phyloP scores from a whole-genome alignment of 2,888 invertebrate species.

The Hanleya hanleyi region DNA sequence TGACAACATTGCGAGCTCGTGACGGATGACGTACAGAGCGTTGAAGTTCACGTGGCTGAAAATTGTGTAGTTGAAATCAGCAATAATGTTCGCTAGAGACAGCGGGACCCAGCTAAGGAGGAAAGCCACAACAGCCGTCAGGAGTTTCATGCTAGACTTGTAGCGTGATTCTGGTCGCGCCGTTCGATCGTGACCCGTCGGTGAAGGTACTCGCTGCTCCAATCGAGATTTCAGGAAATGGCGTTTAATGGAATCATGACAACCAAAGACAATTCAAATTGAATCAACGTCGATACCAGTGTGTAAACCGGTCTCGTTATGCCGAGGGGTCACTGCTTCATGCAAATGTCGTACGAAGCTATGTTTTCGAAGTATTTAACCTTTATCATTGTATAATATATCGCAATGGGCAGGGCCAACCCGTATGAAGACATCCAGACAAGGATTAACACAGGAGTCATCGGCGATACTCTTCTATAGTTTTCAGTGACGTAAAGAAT shows the following conservation, averaged over 20 bases:
- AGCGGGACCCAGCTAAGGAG: conserved; percentile 47
- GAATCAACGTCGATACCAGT: conserved; percentile 44
- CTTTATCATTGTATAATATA: conserved; percentile 49
- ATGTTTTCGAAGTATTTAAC: conserved; percentile 55
- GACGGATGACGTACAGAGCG: conserved; percentile 45
- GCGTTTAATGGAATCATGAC: conserved; percentile 51
- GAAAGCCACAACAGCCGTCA: conserved; percentile 45
- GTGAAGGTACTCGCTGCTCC: conserved; percentile 32
- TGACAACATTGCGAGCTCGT: conserved; percentile 42
- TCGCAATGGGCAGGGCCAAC: conserved; percentile 47
- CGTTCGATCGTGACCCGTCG: conserved; percentile 25
- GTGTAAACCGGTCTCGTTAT: conserved; percentile 42
- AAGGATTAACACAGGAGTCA: conserved; percentile 23
- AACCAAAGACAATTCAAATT: conserved; percentile 52
- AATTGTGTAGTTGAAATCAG: conserved; percentile 39
- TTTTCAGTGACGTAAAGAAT: conserved; percentile 39
- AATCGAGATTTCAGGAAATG: conserved; percentile 67
- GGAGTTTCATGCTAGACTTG: conserved; percentile 62
- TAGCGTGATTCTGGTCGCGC: conserved; percentile 39
- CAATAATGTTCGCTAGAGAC: conserved; percentile 40
- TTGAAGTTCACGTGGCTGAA: conserved; percentile 55
- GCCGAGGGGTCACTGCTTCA: conserved; percentile 52
- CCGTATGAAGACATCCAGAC: conserved; percentile 49
- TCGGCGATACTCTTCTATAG: conserved; percentile 31
- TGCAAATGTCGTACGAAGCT: conserved; percentile 68